These are phyloP conservation scores for Drosophila pruinosa DNA, from an alignment of 1,140 invertebrate species.

Conservation along the genomic window DNA sequence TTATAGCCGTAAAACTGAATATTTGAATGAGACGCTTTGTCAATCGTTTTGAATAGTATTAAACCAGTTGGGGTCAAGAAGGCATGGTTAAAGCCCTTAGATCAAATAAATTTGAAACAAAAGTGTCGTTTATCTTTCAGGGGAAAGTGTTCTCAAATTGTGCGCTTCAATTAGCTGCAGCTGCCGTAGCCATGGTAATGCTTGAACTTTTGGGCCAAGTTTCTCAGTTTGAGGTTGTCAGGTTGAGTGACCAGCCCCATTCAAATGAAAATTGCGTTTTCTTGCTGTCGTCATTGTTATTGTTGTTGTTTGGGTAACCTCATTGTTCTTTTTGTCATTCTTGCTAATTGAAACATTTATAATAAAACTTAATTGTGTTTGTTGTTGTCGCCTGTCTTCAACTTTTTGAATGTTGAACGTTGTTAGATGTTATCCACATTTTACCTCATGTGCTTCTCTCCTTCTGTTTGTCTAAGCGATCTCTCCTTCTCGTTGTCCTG, in stretches of 20 bases:
- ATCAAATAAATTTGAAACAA: slow-evolving; percentile 58
- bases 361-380: slow-evolving; percentile 63
- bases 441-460: not conserved
- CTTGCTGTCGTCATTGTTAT: not conserved
- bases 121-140: slow-evolving; percentile 67
- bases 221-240: slow-evolving; percentile 25
- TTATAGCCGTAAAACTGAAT: not conserved
- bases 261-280: slow-evolving; percentile 27
- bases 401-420: slow-evolving; percentile 43
- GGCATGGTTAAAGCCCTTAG: slow-evolving; percentile 1
- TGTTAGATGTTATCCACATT: slow-evolving; percentile 28
- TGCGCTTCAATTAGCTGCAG: slow-evolving; percentile 65
- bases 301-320: slow-evolving; percentile 2
- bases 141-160: slow-evolving; percentile 20
- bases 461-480: slow-evolving; percentile 14
- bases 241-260: slow-evolving; percentile 29
- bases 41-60: not conserved
- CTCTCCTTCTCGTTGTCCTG: no score
- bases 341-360: slow-evolving; percentile 70
- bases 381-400: slow-evolving; percentile 28
- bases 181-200: slow-evolving; percentile 44
- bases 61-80: not conserved
- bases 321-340: slow-evolving; percentile 39
- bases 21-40: not conserved
- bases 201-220: slow-evolving; percentile 66